Evolutionary conservation across 2,888 invertebrate genomes (phyloP), one percentile per base, ranked within the genome.

Genomic region (Dermolepida albohirtum): DNA sequence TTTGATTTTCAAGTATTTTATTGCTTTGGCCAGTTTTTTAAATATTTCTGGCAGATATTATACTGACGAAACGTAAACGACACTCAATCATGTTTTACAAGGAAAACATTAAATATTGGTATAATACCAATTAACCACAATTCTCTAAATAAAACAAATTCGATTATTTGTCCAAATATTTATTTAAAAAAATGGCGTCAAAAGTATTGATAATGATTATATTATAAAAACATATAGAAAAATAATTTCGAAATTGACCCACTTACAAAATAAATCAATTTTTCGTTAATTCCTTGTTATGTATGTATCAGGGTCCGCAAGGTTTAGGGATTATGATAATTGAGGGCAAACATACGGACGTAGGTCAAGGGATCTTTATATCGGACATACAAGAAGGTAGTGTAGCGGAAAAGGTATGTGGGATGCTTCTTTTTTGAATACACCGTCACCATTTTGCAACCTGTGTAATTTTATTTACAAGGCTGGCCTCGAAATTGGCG

Each of bases 401-500:
- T 76, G 91, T 92, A 16, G 96, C 95, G 0, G 93, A 94, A 83
- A 88, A 90, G 90, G 94, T 94, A 84, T 40, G 64, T 52, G 34
- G 34, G 2, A 8, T 22, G 43, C 17, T 44, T 47, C 49, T 34
- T 34, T 34, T 34, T 34, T 34, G 6, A 5, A 34, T 34, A 34
- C 34, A 34, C 34, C 34, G 34, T 34, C 34, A 34, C 6, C 6
- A 22, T 14, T 40, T 54, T 34, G 34, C 39, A 14, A 39, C 34
- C 17, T 55, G 54, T 62, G 27, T 50, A 34, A 34, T 67, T 69
- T 62, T 70, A 63, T 75, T 72, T 86, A 86, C 1, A 86, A 95
- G 93, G 95, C 94, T 76, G 96, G 98, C 64, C 87, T 99, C 52
- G 92, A 94, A 86, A 97, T 98, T 66, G 98, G 98, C 71, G 98